Percentiles rank a stretch among this genome's conserved stretches.
Conservation (phyloP, 2,113 vertebrate species). For the Neoarius graeffei region DNA sequence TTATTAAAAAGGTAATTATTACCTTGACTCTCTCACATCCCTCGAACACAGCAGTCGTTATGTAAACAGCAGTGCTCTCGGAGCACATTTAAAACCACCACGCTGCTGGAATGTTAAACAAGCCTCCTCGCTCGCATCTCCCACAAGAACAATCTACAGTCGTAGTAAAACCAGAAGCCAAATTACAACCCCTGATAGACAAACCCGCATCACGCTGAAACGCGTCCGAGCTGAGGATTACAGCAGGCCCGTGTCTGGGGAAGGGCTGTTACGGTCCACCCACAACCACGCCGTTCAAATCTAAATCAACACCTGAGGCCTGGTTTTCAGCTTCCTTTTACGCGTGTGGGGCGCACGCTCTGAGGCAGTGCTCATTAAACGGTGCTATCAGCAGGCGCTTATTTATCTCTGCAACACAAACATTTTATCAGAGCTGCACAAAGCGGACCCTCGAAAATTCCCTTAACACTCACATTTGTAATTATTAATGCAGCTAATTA, state of each 20-base stretch:
- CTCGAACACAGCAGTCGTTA: constrained; percentile 50
- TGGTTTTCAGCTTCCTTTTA: not conserved
- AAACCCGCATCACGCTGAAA: not conserved
- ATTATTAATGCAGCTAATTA: not conserved
- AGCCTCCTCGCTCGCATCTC: not conserved
- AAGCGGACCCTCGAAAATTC: constrained; percentile 19
- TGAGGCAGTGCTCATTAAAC: constrained; percentile 37
- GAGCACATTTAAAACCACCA: not conserved
- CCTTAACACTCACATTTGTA: not conserved
- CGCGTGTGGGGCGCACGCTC: not conserved
- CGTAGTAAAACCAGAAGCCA: not conserved
- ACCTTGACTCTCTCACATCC: constrained; percentile 45
- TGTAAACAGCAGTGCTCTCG: constrained; percentile 43
- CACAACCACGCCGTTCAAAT: constrained; percentile 4
- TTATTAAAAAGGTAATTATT: constrained; percentile 55
- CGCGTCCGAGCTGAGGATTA: not conserved
- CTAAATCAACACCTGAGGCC: constrained; percentile 9
- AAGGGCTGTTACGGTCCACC: not conserved
- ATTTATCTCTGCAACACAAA: constrained; percentile 44
- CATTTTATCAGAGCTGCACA: constrained; percentile 36
- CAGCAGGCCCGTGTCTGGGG: not conserved
- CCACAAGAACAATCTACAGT: not conserved
- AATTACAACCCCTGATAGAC: not conserved
- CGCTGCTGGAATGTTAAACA: constrained; percentile 47
- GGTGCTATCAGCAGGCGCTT: constrained; percentile 33